Evolutionary conservation across 2,797 vertebrate species (phyloP).

Genomic region (Petrocephalus schoutedeni): DNA sequence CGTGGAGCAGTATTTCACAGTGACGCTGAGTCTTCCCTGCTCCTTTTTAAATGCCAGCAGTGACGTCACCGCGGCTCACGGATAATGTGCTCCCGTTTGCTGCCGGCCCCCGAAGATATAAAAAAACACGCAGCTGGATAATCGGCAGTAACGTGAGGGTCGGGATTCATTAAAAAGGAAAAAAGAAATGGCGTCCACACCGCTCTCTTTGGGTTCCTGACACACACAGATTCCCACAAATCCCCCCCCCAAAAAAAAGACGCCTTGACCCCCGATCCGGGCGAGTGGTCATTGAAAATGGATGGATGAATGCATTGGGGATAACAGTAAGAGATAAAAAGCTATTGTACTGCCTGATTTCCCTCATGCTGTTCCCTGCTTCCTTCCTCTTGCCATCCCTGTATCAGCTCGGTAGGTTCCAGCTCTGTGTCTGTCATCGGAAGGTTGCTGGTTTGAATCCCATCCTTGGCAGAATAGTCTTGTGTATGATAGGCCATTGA

Average conservation of each 20-base stretch:
- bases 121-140: neutral
- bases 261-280: neutral
- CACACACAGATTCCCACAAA: neutral
- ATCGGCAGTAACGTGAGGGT: neutral
- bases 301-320: neutral
- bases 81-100: neutral
- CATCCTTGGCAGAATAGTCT: neutral
- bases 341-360: neutral
- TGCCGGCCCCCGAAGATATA: neutral
- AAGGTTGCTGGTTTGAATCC: neutral
- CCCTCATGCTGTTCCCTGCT: neutral
- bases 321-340: neutral
- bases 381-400: neutral
- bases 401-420: neutral
- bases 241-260: neutral
- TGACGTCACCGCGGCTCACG: slow-evolving; percentile 10
- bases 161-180: neutral
- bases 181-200: neutral
- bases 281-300: neutral
- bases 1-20: neutral
- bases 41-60: slow-evolving; percentile 20
- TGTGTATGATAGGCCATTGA: neutral
- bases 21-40: neutral
- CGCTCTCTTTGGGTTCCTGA: neutral
- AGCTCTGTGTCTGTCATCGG: neutral